These are phyloP conservation scores for Amphiprion percula DNA, from an alignment of 2,113 vertebrate species.

Conservation along the genomic window DNA sequence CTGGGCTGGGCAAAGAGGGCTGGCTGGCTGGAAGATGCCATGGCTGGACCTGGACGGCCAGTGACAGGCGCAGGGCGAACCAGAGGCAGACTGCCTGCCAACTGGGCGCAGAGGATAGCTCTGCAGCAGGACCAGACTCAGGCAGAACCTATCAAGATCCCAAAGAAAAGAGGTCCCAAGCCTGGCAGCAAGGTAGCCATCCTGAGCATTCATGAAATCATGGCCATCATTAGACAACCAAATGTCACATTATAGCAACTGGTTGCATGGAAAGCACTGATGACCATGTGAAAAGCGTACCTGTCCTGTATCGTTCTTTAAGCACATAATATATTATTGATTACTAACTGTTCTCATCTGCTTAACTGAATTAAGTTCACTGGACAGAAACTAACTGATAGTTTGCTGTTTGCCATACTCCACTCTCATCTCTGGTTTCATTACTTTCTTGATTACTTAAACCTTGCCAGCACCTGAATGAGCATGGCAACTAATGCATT, in stretches of 20 bases:
- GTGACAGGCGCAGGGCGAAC: conserved; percentile 86
- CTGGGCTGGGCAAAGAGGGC: conserved; percentile 82
- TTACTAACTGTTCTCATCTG: neutral
- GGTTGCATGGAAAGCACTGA: neutral
- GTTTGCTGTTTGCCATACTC: no score
- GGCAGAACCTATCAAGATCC: conserved; percentile 92
- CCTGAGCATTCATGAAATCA: neutral
- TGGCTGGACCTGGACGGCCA: conserved; percentile 89
- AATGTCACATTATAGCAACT: neutral
- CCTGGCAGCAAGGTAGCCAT: conserved; percentile 94
- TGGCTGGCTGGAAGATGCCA: conserved; percentile 88
- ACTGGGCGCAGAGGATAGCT: conserved; percentile 85
- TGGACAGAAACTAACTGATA: no score
- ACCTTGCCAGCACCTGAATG: neutral
- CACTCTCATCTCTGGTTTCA: no score
- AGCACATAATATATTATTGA: neutral
- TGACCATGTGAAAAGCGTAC: neutral
- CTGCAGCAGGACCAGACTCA: conserved; percentile 87
- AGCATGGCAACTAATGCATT: neutral
- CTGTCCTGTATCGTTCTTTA: no score
- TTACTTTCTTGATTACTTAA: no score
- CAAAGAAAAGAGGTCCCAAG: conserved; percentile 98
- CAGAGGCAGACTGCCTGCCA: conserved; percentile 89
- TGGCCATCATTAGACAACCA: neutral
- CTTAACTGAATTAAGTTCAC: no score